Conservation (phyloP, 2,797 vertebrate species). For the Spea hammondii region DNA sequence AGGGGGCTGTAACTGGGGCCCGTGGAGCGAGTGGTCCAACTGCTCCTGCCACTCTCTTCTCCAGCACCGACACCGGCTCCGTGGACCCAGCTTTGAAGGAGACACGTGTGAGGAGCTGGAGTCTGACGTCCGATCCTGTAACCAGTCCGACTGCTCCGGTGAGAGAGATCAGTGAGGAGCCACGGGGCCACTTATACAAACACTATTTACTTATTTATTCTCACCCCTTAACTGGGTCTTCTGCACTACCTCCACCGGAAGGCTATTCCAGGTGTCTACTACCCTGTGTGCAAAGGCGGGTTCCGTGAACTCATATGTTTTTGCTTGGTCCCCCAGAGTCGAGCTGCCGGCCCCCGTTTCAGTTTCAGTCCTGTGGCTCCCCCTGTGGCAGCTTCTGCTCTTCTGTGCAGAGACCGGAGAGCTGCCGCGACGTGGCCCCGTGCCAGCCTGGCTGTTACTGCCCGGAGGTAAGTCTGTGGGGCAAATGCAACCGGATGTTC, state of each 20-base stretch:
- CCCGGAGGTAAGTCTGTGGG: conserved; percentile 55
- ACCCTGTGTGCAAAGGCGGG: neutral
- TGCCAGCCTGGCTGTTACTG: conserved; percentile 88
- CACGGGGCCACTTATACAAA: too few species aligned
- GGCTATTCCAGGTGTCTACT: neutral
- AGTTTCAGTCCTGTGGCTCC: conserved; percentile 71
- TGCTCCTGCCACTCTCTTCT: conserved; percentile 77
- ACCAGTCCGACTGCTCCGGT: conserved; percentile 66
- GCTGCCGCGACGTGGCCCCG: conserved; percentile 64
- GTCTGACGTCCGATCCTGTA: conserved; percentile 71
- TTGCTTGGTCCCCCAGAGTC: conserved; percentile 36
- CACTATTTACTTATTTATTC: too few species aligned
- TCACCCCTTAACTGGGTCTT: too few species aligned
- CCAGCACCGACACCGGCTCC: conserved; percentile 78
- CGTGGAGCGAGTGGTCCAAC: conserved; percentile 79
- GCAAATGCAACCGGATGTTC: too few species aligned
- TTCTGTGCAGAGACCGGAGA: conserved; percentile 58
- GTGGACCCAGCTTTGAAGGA: conserved; percentile 61
- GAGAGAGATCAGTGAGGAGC: conserved; percentile 17
- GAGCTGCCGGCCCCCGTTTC: conserved; percentile 74
- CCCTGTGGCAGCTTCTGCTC: conserved; percentile 80
- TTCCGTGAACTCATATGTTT: neutral
- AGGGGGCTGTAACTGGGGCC: conserved; percentile 76
- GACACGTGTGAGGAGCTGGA: conserved; percentile 73
- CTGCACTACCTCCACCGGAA: too few species aligned